Conservation (phyloP, 1,140 invertebrate species). For the Dendroctonus ponderosae region DNA sequence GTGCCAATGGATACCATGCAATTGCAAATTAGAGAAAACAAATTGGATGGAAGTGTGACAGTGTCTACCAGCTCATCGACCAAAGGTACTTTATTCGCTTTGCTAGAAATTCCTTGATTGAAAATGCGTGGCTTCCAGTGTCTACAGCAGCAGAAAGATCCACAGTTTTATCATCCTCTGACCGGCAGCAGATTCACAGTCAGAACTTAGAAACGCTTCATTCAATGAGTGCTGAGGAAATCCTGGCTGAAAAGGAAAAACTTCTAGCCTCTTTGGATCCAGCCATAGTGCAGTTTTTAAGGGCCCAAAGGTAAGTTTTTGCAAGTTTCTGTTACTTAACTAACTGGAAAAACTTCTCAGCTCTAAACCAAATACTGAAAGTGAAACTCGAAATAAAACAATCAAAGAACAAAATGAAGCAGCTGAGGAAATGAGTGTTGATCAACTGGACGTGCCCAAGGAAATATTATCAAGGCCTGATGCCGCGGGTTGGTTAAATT, state of each 20-base stretch:
- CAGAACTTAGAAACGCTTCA: slow-evolving; percentile 62
- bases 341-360: neutral
- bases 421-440: slow-evolving; percentile 38
- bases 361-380: slow-evolving; percentile 1
- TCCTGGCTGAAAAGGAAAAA: slow-evolving; percentile 70
- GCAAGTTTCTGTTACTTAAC: slow-evolving; percentile 2
- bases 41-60: neutral
- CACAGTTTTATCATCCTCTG: slow-evolving; percentile 54
- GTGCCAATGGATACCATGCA: slow-evolving; percentile 5
- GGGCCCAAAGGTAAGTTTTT: slow-evolving; percentile 49
- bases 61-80: neutral
- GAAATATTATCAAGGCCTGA: slow-evolving; percentile 63
- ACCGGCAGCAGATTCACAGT: slow-evolving; percentile 65
- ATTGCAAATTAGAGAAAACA: slow-evolving; percentile 9
- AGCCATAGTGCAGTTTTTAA: slow-evolving; percentile 65
- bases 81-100: neutral
- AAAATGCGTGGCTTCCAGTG: neutral
- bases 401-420: slow-evolving; percentile 45
- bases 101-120: neutral
- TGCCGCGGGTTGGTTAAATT: slow-evolving; percentile 74
- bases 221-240: slow-evolving; percentile 71
- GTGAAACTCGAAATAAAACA: slow-evolving; percentile 42
- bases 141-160: slow-evolving; percentile 7
- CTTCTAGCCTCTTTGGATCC: slow-evolving; percentile 66
- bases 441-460: slow-evolving; percentile 40